These are phyloP conservation scores for Cygnus buccinator DNA, from an alignment of 2,113 vertebrate species.

Conservation along the genomic window DNA sequence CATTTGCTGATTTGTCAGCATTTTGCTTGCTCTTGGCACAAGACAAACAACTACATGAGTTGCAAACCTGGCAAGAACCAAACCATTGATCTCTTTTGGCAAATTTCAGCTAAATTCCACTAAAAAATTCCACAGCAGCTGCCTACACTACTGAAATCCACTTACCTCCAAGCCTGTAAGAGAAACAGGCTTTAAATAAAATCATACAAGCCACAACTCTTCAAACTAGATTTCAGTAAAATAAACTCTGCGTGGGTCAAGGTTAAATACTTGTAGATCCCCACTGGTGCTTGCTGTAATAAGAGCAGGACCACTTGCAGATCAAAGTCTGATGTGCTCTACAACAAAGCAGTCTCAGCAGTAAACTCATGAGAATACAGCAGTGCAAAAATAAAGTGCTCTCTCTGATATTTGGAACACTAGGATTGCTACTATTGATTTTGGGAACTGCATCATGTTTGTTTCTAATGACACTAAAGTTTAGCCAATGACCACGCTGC, in stretches of 20 bases:
- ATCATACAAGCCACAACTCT: not conserved
- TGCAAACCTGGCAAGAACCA: slow-evolving; percentile 6
- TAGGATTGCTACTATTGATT: not conserved
- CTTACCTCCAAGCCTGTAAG: not conserved
- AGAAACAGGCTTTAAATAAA: not conserved
- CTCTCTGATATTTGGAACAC: not conserved
- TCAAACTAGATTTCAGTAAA: slow-evolving; percentile 5
- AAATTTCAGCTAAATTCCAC: slow-evolving; percentile 12
- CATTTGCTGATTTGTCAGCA: slow-evolving; percentile 6
- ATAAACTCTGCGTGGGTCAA: slow-evolving; percentile 1
- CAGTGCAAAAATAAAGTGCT: not conserved
- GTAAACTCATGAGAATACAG: not conserved
- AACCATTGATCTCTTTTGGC: slow-evolving; percentile 12
- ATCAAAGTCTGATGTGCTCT: not conserved
- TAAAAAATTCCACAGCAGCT: slow-evolving; percentile 34
- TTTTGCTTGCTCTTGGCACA: slow-evolving; percentile 29
- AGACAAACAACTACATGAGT: not conserved
- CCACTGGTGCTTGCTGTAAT: not conserved
- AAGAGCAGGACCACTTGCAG: not conserved
- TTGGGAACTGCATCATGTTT: not conserved
- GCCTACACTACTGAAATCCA: not conserved
- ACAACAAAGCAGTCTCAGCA: not conserved
- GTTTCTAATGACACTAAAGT: not conserved
- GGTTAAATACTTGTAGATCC: not conserved
- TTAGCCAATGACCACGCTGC: not conserved